Evolutionary conservation across 1,140 invertebrate genomes (phyloP).

Genomic region (Sycobia sp.): DNA sequence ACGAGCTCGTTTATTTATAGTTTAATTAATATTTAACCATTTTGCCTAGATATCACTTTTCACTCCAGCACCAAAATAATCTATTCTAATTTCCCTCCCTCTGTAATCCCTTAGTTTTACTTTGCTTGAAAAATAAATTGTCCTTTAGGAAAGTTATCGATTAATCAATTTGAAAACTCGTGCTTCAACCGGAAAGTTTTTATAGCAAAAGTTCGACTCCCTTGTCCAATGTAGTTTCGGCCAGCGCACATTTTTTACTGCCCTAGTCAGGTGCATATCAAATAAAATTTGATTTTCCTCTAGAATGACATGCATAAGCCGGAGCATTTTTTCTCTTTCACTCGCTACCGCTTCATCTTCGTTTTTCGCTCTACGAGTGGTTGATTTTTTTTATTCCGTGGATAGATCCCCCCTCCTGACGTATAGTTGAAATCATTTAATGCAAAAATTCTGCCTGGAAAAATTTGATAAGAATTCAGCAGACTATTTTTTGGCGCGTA

Average conservation of each 20-base stretch:
- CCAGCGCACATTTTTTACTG: slow-evolving; percentile 20
- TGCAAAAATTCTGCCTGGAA: too few relatives aligned
- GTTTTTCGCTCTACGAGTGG: not conserved
- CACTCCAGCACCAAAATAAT: too few relatives aligned
- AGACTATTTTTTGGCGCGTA: too few relatives aligned
- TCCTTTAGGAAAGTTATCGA: slow-evolving; percentile 2
- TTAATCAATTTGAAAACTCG: slow-evolving; percentile 14
- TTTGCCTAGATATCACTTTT: too few relatives aligned
- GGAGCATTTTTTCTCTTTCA: not conserved
- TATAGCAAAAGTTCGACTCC: slow-evolving; percentile 14
- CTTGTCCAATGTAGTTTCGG: slow-evolving; percentile 4
- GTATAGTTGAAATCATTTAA: too few relatives aligned
- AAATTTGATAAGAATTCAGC: too few relatives aligned
- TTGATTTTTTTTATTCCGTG: not conserved
- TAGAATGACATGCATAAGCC: slow-evolving; percentile 7
- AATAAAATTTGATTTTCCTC: slow-evolving; percentile 24
- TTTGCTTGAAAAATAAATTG: slow-evolving; percentile 7
- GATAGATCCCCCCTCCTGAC: not conserved
- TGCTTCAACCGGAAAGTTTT: slow-evolving; percentile 8
- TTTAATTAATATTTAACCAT: too few relatives aligned
- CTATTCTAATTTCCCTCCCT: too few relatives aligned
- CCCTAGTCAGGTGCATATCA: slow-evolving; percentile 7
- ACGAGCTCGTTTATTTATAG: too few relatives aligned
- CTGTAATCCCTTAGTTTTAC: too few relatives aligned
- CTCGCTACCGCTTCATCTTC: not conserved